Evolutionary conservation across 2,797 vertebrate genomes (phyloP), one percentile per base, ranked within the genome.

Genomic region (Chloroceryle inda): DNA sequence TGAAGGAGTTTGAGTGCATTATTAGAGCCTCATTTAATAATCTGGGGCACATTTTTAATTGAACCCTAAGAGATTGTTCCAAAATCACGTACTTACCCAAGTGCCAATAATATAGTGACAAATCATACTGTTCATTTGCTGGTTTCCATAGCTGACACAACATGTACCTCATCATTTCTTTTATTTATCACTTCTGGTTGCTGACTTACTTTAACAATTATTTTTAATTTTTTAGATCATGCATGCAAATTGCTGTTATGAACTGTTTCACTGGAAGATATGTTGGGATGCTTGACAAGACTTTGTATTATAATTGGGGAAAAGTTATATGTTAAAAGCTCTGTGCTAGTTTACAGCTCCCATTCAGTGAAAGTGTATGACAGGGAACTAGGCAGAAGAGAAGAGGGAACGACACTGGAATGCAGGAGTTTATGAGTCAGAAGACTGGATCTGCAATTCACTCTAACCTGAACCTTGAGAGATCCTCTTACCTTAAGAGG

Each of bases 21-120:
- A 85, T 50, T 89, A 89, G 73, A 95, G 45, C 37, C 90, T 89
- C 50, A 90, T 93, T 96, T 96, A 31, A 93, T 93, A 85, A 96
- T 85, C 64, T 82, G 59, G 80, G 92, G 75, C 56, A 94, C 26
- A 87, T 55, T 96, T 97, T 96, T 81, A 97, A 97, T 94, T 97
- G 85, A 91, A 93, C 77, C 85, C 85, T 89, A 69, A 95, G 92
- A 80, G 83, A 92, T 75, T 84, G 17, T 49, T 91, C 62, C 78
- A 95, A 95, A 94, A 96, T 50, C 31, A 89, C 27, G 94, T 98
- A 87, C 96, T 97, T 97, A 97, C 33, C 42, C 56, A 94, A 91
- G 56, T 97, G 53, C 77, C 61, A 80, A 52, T 19, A 89, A 79
- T 42, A 52, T 8, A 71, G n/a, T 56, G 55, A 59, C 52, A 96